These are phyloP conservation scores for Spialia ferax DNA, from an alignment of 2,888 invertebrate species.

Conservation along the genomic window DNA sequence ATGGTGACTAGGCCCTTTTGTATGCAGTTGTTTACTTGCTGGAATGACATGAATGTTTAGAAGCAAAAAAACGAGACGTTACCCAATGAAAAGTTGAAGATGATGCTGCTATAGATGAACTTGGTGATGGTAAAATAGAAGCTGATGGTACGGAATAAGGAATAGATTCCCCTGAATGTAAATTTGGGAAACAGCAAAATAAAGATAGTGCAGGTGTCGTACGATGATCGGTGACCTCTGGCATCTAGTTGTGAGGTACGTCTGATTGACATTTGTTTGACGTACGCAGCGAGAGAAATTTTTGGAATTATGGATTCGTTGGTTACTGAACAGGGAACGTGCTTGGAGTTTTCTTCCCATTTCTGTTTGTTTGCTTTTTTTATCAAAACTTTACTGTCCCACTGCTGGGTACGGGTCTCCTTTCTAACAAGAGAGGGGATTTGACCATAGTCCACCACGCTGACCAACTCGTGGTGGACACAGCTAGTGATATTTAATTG, in stretches of 20 bases:
- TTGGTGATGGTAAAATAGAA: constrained; percentile 47
- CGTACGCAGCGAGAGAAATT: constrained; percentile 70
- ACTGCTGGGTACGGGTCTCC: too few species aligned
- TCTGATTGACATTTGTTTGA: constrained; percentile 83
- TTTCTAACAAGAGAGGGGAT: too few species aligned
- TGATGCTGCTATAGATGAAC: constrained; percentile 49
- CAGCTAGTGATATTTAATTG: too few species aligned
- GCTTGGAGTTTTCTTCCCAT: too few species aligned
- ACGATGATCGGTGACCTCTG: constrained; percentile 79
- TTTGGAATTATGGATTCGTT: constrained; percentile 59
- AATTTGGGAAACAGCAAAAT: constrained; percentile 43
- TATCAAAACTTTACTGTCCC: too few species aligned
- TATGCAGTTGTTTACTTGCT: constrained; percentile 73
- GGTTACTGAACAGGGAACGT: constrained; percentile 5
- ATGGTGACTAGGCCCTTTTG: constrained; percentile 72
- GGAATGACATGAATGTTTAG: constrained; percentile 78
- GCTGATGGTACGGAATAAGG: constrained; percentile 50
- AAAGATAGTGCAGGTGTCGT: constrained; percentile 54
- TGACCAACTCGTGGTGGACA: too few species aligned
- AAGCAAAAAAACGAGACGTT: constrained; percentile 73
- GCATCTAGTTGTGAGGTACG: constrained; percentile 73
- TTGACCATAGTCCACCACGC: too few species aligned
- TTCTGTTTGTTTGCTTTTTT: too few species aligned
- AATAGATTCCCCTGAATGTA: constrained; percentile 47
- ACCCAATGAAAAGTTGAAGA: constrained; percentile 54